These are phyloP conservation scores for Probosciger aterrimus DNA, from an alignment of 2,113 vertebrate genomes.

Conservation along the genomic window DNA sequence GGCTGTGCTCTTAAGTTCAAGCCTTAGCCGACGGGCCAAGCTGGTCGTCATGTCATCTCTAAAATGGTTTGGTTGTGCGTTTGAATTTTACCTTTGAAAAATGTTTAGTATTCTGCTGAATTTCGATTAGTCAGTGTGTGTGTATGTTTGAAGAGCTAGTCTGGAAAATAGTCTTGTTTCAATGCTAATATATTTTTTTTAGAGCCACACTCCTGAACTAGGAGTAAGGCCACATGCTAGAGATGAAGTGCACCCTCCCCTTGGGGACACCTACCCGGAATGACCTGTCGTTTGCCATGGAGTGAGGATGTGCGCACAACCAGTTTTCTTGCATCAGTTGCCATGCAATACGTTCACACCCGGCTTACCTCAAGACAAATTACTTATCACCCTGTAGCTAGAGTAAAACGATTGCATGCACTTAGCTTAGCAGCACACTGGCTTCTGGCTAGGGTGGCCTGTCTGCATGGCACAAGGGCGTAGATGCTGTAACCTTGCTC, in stretches of 20 bases:
- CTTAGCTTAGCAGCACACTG: not conserved
- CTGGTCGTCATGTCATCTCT: not conserved
- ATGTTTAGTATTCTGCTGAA: not conserved
- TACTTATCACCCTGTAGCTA: not conserved
- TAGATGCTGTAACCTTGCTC: not conserved
- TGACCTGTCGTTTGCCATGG: not conserved
- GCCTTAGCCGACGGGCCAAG: not conserved
- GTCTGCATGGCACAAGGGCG: not conserved
- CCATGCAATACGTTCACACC: not conserved
- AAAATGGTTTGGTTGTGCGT: not conserved
- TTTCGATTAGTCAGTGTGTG: not conserved
- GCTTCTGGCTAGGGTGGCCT: not conserved
- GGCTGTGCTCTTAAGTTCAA: not conserved
- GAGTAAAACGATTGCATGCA: not conserved
- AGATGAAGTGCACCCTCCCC: not conserved
- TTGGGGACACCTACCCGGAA: fast-evolving
- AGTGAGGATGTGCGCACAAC: not conserved
- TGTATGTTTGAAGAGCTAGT: not conserved
- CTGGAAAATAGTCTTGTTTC: not conserved
- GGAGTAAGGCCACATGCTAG: not conserved
- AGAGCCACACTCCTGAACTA: not conserved
- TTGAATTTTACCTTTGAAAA: not conserved
- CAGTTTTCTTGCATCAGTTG: not conserved
- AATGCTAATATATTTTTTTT: not conserved
- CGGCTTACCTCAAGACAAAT: not conserved